phyloP scores from a whole-genome alignment of 2,888 invertebrate genomes.

The Diadromus collaris region DNA sequence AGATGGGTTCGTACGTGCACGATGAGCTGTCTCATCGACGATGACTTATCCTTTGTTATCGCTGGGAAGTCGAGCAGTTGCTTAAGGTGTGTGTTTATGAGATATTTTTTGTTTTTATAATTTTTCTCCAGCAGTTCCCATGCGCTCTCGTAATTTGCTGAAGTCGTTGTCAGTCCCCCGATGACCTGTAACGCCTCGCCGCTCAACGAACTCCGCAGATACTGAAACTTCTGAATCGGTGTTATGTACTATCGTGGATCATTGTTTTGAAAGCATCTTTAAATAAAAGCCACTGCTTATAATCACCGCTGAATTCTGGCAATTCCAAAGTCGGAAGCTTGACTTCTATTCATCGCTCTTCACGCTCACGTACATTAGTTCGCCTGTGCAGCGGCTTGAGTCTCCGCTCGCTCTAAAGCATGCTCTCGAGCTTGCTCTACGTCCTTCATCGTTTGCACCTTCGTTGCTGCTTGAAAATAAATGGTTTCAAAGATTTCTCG shows the following conservation, averaged over 20 bases:
- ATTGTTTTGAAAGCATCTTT: constrained; percentile 48
- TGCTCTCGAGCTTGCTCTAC: neutral
- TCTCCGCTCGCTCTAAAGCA: constrained; percentile 6
- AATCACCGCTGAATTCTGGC: constrained; percentile 53
- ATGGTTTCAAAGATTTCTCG: constrained; percentile 21
- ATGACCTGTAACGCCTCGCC: constrained; percentile 52
- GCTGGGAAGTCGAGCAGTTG: constrained; percentile 53
- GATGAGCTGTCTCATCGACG: constrained; percentile 44
- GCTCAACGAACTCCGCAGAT: constrained; percentile 37
- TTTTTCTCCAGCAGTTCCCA: constrained; percentile 31
- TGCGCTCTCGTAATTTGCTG: constrained; percentile 42
- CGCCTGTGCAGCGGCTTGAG: neutral
- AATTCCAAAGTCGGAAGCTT: constrained; percentile 48
- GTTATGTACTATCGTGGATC: constrained; percentile 43
- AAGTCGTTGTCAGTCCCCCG: constrained; percentile 40
- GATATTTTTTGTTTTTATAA: constrained; percentile 35
- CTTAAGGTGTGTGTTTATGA: constrained; percentile 49
- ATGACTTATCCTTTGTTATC: constrained; percentile 48
- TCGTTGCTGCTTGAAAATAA: constrained; percentile 38
- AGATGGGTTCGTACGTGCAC: constrained; percentile 48
- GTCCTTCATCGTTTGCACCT: constrained; percentile 41
- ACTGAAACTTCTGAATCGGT: constrained; percentile 52
- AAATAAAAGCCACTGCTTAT: constrained; percentile 51
- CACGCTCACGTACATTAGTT: constrained; percentile 9
- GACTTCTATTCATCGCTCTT: constrained; percentile 24